A percentile compares a stretch with the other conserved stretches of the same genome.
Conservation (phyloP, 2,113 vertebrate species). For the Tympanuchus pallidicinctus region DNA sequence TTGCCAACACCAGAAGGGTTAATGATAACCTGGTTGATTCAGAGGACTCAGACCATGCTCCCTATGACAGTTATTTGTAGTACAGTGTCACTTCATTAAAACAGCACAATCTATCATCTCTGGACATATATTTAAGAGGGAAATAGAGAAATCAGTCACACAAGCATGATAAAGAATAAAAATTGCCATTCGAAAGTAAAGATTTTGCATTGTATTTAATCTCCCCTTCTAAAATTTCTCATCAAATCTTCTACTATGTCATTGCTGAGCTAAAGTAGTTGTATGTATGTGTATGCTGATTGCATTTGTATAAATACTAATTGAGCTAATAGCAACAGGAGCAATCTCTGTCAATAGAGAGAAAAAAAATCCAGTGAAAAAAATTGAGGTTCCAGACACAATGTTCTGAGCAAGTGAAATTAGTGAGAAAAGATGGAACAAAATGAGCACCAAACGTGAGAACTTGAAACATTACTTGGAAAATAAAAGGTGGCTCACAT, state of each 20-base stretch:
- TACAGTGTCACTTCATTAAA: background rate
- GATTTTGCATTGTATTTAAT: background rate
- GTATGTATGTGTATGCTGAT: background rate
- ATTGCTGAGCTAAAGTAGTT: background rate
- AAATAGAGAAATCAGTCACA: background rate
- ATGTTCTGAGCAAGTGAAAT: background rate
- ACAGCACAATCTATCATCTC: background rate
- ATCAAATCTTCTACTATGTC: background rate
- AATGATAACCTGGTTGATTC: background rate
- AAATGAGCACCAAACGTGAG: background rate
- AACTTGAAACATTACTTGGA: background rate
- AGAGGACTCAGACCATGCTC: background rate
- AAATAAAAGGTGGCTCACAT: background rate
- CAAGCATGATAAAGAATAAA: background rate
- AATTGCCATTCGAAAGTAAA: background rate
- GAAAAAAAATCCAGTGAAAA: background rate
- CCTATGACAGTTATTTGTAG: background rate
- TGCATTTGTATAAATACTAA: background rate
- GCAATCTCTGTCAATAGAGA: background rate
- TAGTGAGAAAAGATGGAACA: background rate
- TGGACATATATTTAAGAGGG: fast-evolving
- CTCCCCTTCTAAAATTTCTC: background rate
- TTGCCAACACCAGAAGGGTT: background rate
- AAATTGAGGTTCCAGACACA: background rate
- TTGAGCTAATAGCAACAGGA: background rate